Percentiles rank a stretch among this genome's conserved stretches.
Conservation (phyloP, 35 echinoderm and acorn worm genomes). For the Apostichopus japonicus region DNA sequence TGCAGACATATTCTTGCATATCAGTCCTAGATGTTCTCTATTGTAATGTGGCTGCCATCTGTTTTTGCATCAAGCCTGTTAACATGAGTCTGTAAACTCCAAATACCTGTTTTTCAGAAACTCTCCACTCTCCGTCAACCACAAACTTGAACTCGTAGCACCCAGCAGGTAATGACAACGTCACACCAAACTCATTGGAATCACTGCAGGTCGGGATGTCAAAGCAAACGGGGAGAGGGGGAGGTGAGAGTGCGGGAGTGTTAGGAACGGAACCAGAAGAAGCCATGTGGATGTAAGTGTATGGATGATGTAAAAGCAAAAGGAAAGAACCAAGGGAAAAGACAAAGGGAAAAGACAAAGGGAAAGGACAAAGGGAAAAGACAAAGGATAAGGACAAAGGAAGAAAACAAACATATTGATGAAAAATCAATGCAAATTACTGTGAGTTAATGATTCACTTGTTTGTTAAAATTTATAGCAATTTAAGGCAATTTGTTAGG, state of each 20-base stretch:
- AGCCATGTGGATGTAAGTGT: background rate
- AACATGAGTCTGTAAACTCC: background rate
- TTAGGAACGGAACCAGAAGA: background rate
- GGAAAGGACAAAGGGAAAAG: background rate
- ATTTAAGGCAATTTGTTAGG: no score
- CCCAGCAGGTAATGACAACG: conserved; percentile 42
- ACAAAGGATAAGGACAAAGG: background rate
- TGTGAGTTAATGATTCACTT: background rate
- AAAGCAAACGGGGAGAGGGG: background rate
- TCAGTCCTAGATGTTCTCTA: no score
- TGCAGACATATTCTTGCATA: no score
- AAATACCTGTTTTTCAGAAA: conserved; percentile 71
- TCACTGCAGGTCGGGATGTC: conserved; percentile 48
- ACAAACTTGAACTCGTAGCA: conserved; percentile 76
- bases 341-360: background rate
- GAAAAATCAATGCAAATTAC: background rate
- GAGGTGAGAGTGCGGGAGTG: background rate
- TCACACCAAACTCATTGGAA: conserved; percentile 40
- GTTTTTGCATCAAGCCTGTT: conserved; percentile 7
- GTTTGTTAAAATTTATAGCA: no score
- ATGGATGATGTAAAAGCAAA: background rate
- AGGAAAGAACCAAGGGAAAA: background rate
- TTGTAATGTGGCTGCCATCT: background rate
- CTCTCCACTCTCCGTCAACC: conserved; percentile 79
- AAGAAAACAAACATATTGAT: conserved; percentile 18